Percentiles rank a stretch among this genome's conserved stretches.
phyloP scores from a whole-genome alignment of 2,797 vertebrate species.

The Acestrorhynchus altus region DNA sequence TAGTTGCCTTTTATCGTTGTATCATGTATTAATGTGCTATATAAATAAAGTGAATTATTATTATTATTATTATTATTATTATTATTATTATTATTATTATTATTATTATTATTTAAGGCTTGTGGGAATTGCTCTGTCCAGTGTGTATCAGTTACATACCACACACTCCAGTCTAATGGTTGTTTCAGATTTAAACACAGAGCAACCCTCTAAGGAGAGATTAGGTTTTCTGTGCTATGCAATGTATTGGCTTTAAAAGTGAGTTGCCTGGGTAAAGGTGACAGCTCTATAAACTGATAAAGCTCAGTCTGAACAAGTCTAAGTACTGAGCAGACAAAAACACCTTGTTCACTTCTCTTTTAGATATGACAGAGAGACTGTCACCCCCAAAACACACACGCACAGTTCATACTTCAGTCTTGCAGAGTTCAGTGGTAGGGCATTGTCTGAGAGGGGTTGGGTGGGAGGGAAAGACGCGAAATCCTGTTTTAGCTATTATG shows the following conservation, averaged over 20 bases:
- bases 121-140: conserved; percentile 2
- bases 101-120: no score
- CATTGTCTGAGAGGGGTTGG: conserved; percentile 47
- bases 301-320: conserved; percentile 30
- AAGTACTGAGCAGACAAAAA: conserved; percentile 39
- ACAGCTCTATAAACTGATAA: conserved; percentile 52
- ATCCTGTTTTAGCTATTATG: conserved; percentile 28
- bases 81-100: no score
- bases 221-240: conserved; percentile 40
- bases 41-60: no score
- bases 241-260: conserved; percentile 52
- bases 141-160: conserved; percentile 36
- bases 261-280: conserved; percentile 44
- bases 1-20: no score
- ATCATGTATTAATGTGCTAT: no score
- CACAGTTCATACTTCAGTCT: conserved; percentile 70
- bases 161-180: conserved; percentile 33
- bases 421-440: conserved; percentile 70
- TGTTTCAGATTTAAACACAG: conserved; percentile 36
- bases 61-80: no score
- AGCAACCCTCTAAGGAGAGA: conserved; percentile 28
- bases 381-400: conserved; percentile 29
- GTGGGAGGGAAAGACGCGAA: conserved; percentile 49
- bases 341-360: conserved; percentile 45
- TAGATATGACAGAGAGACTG: conserved; percentile 30